These are phyloP conservation scores for Ahaetulla prasina DNA, from an alignment of 2,113 vertebrate genomes.

Conservation along the genomic window DNA sequence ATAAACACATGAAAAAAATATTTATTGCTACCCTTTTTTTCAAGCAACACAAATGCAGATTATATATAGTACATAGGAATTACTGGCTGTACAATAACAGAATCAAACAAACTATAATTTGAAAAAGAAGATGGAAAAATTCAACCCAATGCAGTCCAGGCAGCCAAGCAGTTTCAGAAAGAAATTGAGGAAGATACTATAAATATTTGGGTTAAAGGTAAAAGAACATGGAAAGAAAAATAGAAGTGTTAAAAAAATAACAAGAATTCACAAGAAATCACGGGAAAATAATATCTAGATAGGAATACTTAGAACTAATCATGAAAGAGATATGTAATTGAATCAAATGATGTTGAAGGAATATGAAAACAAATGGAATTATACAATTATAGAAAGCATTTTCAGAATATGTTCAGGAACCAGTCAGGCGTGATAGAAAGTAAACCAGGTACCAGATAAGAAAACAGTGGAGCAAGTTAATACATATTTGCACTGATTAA, in stretches of 20 bases:
- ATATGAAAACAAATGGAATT: background rate
- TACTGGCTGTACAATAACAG: background rate
- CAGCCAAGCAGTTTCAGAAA: background rate
- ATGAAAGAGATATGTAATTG: background rate
- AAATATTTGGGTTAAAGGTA: background rate
- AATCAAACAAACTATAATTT: background rate
- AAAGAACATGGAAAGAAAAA: background rate
- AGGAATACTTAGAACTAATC: background rate
- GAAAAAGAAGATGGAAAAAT: background rate
- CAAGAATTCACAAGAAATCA: background rate
- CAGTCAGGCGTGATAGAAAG: background rate
- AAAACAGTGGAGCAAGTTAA: background rate
- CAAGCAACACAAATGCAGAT: background rate
- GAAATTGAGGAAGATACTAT: background rate
- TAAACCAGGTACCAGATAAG: background rate
- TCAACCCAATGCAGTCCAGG: background rate
- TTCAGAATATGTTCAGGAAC: background rate
- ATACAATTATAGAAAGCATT: background rate
- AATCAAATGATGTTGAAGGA: background rate
- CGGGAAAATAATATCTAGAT: background rate
- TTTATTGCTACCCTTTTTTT: background rate
- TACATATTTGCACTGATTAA: background rate
- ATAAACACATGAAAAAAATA: background rate
- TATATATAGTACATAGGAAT: background rate
- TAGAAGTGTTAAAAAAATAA: background rate